A percentile compares a stretch with the other conserved stretches of the same genome.
Conservation (phyloP, 2,113 vertebrate species). For the Camarhynchus parvulus region DNA sequence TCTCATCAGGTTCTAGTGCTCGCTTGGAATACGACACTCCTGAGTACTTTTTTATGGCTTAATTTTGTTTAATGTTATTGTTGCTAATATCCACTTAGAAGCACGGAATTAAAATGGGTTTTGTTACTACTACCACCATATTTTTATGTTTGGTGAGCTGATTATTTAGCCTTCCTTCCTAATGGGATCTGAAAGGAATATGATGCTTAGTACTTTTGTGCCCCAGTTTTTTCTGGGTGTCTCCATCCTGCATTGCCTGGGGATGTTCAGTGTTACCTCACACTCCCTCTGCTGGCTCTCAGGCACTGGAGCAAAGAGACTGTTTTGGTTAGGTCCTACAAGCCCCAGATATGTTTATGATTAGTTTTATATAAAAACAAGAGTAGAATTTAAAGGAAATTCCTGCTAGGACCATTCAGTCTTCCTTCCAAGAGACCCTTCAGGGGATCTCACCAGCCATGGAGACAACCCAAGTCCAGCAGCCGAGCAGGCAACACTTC, state of each 20-base stretch:
- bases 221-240: not conserved
- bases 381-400: not conserved
- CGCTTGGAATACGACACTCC: not conserved
- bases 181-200: constrained; percentile 16
- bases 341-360: not conserved
- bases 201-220: not conserved
- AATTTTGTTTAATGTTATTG: constrained; percentile 33
- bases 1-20: not conserved
- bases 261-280: not conserved
- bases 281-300: constrained; percentile 61
- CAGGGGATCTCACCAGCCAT: not conserved
- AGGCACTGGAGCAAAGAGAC: not conserved
- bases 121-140: not conserved
- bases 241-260: not conserved
- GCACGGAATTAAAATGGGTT: not conserved
- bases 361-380: not conserved
- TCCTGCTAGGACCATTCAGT: not conserved
- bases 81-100: constrained; percentile 51
- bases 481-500: not conserved
- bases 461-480: not conserved
- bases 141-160: constrained; percentile 4
- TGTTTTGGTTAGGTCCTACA: not conserved
- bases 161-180: not conserved
- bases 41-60: constrained; percentile 15
- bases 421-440: not conserved